Percentiles rank a stretch among this genome's conserved stretches.
phyloP scores from a whole-genome alignment of 2,888 invertebrate genomes.

The Therioaphis trifolii region DNA sequence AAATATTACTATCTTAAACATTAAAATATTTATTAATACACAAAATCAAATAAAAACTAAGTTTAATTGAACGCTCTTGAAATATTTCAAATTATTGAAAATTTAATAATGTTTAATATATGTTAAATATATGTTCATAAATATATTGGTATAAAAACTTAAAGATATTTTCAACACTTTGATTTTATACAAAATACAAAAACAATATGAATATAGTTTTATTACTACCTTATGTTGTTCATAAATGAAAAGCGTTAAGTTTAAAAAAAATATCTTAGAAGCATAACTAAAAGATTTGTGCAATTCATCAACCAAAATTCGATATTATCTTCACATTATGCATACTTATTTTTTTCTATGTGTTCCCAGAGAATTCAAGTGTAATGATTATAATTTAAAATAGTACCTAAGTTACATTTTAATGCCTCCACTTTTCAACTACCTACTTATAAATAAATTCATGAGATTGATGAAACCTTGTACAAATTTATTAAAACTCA shows the following conservation, averaged over 20 bases:
- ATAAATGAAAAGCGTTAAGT: not conserved
- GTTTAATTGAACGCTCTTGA: not conserved
- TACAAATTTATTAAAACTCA: not conserved
- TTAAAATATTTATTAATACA: not conserved
- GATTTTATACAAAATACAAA: not conserved
- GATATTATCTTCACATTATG: not conserved
- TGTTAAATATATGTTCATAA: not conserved
- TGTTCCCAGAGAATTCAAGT: not conserved
- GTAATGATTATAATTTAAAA: conserved; percentile 45
- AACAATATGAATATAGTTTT: not conserved
- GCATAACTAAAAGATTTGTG: not conserved
- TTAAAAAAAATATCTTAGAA: not conserved
- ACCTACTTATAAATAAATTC: conserved; percentile 50
- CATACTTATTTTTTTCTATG: conserved; percentile 12
- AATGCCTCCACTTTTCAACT: conserved; percentile 29
- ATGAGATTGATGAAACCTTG: conserved; percentile 8
- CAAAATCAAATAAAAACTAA: not conserved
- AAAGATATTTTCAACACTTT: not conserved
- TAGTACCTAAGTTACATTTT: not conserved
- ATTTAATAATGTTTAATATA: not conserved
- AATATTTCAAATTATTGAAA: not conserved
- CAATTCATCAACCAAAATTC: conserved; percentile 20
- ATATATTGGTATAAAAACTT: too few relatives aligned
- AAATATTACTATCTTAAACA: too few relatives aligned
- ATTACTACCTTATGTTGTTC: not conserved